Conservation (phyloP, 2,113 vertebrate genomes). For the Solenodon paradoxus region DNA sequence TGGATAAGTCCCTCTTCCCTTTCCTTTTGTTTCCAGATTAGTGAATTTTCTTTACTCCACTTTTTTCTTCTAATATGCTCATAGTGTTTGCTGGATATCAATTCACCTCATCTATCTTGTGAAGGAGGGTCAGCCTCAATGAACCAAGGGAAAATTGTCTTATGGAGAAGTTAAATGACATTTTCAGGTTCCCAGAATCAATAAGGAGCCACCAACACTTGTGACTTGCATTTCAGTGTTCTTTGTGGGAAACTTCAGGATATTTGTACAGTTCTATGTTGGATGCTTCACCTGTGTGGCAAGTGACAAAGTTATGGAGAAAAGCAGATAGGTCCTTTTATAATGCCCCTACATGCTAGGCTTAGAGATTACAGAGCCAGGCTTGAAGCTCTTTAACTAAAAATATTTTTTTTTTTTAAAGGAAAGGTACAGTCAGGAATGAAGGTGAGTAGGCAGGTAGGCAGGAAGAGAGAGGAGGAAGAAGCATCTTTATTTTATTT, state of each 20-base stretch:
- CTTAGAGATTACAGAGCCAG: background rate
- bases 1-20: background rate
- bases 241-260: constrained; percentile 10
- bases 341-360: background rate
- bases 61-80: background rate
- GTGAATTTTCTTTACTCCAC: background rate
- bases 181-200: background rate
- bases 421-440: too few relatives aligned
- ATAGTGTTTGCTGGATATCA: background rate
- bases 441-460: too few relatives aligned
- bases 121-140: background rate
- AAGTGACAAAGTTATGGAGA: background rate
- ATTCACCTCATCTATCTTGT: background rate
- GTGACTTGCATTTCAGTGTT: background rate
- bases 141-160: background rate
- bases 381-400: background rate
- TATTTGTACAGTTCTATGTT: background rate
- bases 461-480: too few relatives aligned
- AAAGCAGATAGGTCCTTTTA: background rate
- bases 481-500: too few relatives aligned
- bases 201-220: background rate
- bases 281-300: background rate
- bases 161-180: background rate
- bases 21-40: constrained; percentile 22
- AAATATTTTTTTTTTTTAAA: too few relatives aligned